These are phyloP conservation scores for Lottia scabra DNA, from an alignment of 2,888 invertebrate species.

Conservation along the genomic window DNA sequence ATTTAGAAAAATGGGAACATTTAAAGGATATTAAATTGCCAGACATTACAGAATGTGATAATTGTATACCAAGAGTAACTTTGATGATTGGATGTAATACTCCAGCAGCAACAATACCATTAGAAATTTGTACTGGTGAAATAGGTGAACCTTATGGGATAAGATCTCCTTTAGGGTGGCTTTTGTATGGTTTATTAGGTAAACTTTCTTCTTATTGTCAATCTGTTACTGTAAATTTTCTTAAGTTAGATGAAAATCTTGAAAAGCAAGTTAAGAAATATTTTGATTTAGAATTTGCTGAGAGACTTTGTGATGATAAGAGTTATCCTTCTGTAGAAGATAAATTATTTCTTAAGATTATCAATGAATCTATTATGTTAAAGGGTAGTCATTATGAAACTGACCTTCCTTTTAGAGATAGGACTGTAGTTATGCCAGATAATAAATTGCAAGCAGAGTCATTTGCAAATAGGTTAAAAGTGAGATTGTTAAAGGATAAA, in stretches of 20 bases:
- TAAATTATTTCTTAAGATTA: conserved; percentile 1
- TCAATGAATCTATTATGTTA: conserved; percentile 3
- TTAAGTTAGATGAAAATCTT: conserved; percentile 78
- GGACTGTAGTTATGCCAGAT: conserved; percentile 2
- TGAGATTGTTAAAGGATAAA: conserved; percentile 9
- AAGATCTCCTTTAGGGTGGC: conserved; percentile 23
- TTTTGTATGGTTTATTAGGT: conserved; percentile 20
- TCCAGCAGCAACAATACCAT: not conserved
- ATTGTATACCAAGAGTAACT: not conserved
- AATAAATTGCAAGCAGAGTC: conserved; percentile 2
- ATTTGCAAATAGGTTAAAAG: not conserved
- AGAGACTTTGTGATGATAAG: conserved; percentile 78
- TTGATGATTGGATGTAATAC: conserved; percentile 7
- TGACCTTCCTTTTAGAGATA: conserved; percentile 19
- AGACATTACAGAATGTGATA: not conserved
- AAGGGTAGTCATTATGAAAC: conserved; percentile 18
- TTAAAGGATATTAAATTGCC: conserved; percentile 8
- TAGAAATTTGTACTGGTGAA: not conserved
- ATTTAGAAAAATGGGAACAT: conserved; percentile 12
- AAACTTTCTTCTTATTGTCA: not conserved
- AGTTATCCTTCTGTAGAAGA: conserved; percentile 83
- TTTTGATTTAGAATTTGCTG: conserved; percentile 21
- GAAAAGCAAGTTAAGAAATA: conserved; percentile 83
- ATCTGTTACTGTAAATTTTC: conserved; percentile 5
- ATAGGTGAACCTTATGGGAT: conserved; percentile 22